Base-by-base conservation (phyloP, 23 tunicate genomes). In the Trididemnum nubilum region DNA sequence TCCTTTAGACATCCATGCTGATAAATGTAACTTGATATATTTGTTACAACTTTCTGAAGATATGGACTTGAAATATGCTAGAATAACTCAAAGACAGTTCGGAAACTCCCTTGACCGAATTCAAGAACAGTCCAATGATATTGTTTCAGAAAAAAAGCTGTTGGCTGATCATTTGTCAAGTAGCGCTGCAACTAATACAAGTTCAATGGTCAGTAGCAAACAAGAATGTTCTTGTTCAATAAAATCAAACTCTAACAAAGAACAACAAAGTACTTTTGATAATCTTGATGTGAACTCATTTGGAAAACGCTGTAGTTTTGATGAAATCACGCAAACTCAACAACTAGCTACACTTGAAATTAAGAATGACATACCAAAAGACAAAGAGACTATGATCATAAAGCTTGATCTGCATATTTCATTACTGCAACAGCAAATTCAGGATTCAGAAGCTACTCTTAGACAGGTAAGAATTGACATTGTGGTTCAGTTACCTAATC, bases 361-460 rank as follows among this genome's bases (percentile, higher is more conserved):
- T 9, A 88, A 88, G 51, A 88, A 88, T 36, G 88, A 82, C 0
- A 44, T 88, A 51, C 36, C 83, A 61, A 85, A 88, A 35, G 94
- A 88, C 83, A 88, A 88, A 58, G 94, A 88, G 58, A 72, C 94
- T 21, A 73, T 69, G 0, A 88, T 88, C 19, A 24, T 83, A 39
- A 88, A 78, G 54, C 57, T 88, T 0, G 72, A 84, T 1, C 74
- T 88, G 25, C 82, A 88, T 31, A 86, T 88, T 21, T 78, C 94
- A 3, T 77, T 88, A 22, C 49, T 88, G 22, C 94, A 88, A 60
- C 88, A 88, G 66, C 88, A 88, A 38, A 51, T 78, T 0, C 73
- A 77, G 54, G 94, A 88, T 40, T 57, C 76, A 0, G 76, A 88
- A 30, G 33, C 88, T 22, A 29, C 84, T 7, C 44, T 88, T 34